These are phyloP conservation scores for Caenorhabditis tropicalis DNA, from an alignment of 1,140 invertebrate genomes.

Conservation along the genomic window DNA sequence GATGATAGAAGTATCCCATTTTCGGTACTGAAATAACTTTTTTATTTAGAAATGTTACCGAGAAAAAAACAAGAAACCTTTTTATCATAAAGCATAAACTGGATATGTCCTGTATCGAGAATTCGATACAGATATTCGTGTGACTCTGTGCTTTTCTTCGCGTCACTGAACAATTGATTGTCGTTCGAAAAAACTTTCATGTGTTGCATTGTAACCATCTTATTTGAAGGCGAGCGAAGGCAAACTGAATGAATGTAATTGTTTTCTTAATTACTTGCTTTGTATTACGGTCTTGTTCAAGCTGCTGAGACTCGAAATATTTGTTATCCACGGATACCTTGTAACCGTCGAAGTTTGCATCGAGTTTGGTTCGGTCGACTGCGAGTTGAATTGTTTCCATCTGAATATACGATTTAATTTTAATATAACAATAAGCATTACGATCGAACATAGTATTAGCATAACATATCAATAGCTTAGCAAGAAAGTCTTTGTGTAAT, in stretches of 20 bases:
- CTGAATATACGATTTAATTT: not conserved
- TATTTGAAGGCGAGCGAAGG: not conserved
- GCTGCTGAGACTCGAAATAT: not conserved
- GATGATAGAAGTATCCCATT: not conserved
- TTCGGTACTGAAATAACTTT: not conserved
- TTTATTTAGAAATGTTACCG: too few species aligned
- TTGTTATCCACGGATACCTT: not conserved
- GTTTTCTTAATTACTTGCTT: not conserved
- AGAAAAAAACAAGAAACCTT: not conserved
- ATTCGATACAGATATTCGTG: not conserved
- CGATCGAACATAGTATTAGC: too few species aligned
- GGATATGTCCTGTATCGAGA: not conserved
- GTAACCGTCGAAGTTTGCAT: not conserved
- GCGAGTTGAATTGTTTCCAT: not conserved
- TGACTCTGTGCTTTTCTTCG: not conserved
- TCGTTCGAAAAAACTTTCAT: conserved; percentile 10
- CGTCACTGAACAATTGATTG: not conserved
- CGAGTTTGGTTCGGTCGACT: not conserved
- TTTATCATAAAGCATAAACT: not conserved
- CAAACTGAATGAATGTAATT: not conserved
- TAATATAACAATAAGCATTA: too few species aligned
- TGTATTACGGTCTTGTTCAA: not conserved
- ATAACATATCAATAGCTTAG: too few species aligned
- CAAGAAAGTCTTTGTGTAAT: too few species aligned
- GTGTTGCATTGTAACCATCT: not conserved